Conservation (phyloP, 2,113 vertebrate genomes). For the Neogobius melanostomus region DNA sequence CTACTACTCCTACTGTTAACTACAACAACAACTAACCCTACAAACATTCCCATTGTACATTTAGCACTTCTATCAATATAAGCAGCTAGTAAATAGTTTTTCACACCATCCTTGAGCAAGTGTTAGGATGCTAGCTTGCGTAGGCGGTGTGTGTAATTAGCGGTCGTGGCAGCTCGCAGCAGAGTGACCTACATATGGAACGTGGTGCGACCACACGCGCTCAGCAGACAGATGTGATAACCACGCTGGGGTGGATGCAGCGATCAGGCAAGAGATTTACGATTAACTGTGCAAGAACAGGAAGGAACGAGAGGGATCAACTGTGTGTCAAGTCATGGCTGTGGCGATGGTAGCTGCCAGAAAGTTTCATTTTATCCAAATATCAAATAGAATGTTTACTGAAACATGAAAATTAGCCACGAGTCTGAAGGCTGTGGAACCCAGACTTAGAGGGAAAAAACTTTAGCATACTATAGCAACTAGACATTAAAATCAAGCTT, state of each 20-base stretch:
- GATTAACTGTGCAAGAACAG: neutral
- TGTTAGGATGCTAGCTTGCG: slow-evolving; percentile 12
- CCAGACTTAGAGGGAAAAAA: too few species aligned
- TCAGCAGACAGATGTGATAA: neutral
- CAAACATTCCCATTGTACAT: neutral
- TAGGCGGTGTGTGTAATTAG: slow-evolving; percentile 41
- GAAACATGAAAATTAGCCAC: too few species aligned
- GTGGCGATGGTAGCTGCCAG: neutral
- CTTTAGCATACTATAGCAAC: too few species aligned
- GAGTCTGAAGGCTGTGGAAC: too few species aligned
- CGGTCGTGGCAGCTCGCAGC: slow-evolving; percentile 34
- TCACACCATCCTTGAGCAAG: slow-evolving; percentile 1
- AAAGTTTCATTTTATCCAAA: too few species aligned
- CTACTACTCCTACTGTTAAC: neutral
- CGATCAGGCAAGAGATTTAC: neutral
- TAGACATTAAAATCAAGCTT: too few species aligned
- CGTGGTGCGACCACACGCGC: slow-evolving; percentile 11
- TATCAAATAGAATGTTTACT: too few species aligned
- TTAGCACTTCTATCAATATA: neutral
- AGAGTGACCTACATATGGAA: slow-evolving; percentile 66
- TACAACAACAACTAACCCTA: too few species aligned
- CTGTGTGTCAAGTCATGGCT: neutral
- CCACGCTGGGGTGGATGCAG: neutral
- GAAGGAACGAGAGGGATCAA: neutral
- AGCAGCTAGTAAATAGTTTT: neutral